Conservation (phyloP, 2,888 invertebrate species). For the Stomorhina lunata region DNA sequence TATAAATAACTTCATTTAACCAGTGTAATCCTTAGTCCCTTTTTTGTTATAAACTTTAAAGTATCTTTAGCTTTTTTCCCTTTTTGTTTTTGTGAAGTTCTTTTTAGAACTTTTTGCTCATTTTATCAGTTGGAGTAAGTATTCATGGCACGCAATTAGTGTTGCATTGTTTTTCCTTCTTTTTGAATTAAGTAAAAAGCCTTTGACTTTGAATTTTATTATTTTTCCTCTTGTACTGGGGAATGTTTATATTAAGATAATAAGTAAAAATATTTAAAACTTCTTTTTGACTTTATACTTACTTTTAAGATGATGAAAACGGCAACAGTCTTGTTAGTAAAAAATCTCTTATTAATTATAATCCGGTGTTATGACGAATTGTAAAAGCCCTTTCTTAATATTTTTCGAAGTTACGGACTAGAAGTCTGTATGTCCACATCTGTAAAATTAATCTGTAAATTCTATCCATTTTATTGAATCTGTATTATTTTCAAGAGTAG, state of each 20-base stretch:
- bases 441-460: too few relatives aligned
- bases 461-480: too few relatives aligned
- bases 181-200: constrained; percentile 58
- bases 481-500: too few relatives aligned
- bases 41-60: constrained; percentile 34
- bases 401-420: constrained; percentile 11
- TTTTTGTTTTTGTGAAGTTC: constrained; percentile 22
- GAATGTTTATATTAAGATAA: constrained; percentile 3
- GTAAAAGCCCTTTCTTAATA: neutral
- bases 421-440: too few relatives aligned
- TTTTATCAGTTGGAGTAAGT: constrained; percentile 57
- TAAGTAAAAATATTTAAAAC: constrained; percentile 4
- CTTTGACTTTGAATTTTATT: constrained; percentile 58
- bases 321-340: constrained; percentile 50
- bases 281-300: constrained; percentile 49
- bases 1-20: constrained; percentile 65
- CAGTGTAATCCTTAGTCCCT: constrained; percentile 47
- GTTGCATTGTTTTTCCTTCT: constrained; percentile 72
- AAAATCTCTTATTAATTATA: neutral
- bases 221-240: neutral
- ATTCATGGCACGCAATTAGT: constrained; percentile 76
- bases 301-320: neutral
- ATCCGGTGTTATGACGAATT: constrained; percentile 16
- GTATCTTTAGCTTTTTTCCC: constrained; percentile 21
- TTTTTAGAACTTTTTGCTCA: constrained; percentile 28